Base-by-base conservation (phyloP, 2,888 invertebrate species). In the Orchestes rusci region DNA sequence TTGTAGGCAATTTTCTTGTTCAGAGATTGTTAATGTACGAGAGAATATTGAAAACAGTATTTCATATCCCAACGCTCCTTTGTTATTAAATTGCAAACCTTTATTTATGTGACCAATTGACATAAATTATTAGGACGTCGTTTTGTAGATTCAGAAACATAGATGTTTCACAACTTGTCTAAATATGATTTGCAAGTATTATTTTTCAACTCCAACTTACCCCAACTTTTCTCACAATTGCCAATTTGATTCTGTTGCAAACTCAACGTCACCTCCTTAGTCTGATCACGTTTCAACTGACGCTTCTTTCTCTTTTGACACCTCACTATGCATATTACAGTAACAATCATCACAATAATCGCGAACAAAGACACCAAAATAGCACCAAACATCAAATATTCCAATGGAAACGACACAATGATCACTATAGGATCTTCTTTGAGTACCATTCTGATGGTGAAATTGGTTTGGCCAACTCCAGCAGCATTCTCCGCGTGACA, bases 401-500 rank as follows among this genome's bases (percentile, higher is more conserved):
- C 79, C 43, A 79, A 74, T 1, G 82, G 80, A 66, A 83, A 80
- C 35, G 61, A 56, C 32, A 63, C 63, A 53, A 80, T 76, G 45
- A 80, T 78, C 5, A 80, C 77, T 16, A 80, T 73, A 3, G 82
- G 82, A 49, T 82, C 82, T 60, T 83, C 82, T 61, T 82, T 83
- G 35, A 82, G 74, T 52, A 86, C 48, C 33, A 89, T 80, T 53
- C 80, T 75, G 52, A 92, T 75, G 1, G 91, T 89, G 58, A 88
- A 86, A 66, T 92, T 92, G 40, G 85, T 80, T 55, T 78, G 80
- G 0, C 81, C 74, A 50, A 73, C 76, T 7, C 91, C 91, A 0
- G 89, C 91, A 7, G 82, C 77, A 63, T 91, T 91, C 61, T 86
- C 84, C 0, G 90, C 90, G 10, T 84, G 74, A 65, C 92, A 93